A percentile compares a stretch with the other conserved stretches of the same genome.
Evolutionary conservation across 2,797 vertebrate species (phyloP).

Genomic region (Acridotheres tristis): DNA sequence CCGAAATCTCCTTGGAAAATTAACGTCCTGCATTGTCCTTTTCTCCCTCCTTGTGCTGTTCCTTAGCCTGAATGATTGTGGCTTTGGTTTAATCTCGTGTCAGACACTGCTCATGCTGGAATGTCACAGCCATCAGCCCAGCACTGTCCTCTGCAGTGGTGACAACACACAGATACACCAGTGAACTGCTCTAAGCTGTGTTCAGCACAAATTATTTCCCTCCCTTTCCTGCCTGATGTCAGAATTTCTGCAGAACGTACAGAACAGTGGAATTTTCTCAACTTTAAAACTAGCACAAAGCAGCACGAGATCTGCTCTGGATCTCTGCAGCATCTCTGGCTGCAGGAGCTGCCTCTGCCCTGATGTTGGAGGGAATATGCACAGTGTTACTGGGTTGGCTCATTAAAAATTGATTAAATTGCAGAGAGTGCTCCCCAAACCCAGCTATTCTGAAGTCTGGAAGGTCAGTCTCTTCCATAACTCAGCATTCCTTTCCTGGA

Average conservation of each 20-base stretch:
- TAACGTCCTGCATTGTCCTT: background rate
- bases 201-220: background rate
- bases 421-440: background rate
- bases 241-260: background rate
- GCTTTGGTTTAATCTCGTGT: background rate
- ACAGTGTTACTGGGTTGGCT: background rate
- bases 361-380: background rate
- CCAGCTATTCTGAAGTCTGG: background rate
- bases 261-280: background rate
- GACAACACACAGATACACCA: background rate
- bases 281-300: background rate
- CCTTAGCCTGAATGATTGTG: background rate
- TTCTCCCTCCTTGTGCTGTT: background rate
- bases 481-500: background rate
- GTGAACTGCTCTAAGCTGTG: rapidly evolving
- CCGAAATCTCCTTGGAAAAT: background rate
- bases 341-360: background rate
- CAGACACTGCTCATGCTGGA: background rate
- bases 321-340: background rate
- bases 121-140: background rate
- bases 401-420: rapidly evolving
- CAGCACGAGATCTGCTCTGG: background rate
- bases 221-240: background rate
- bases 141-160: background rate
- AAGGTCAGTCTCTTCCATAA: background rate